phyloP scores from a whole-genome alignment of 1,140 invertebrate species.

The Dreissena rostriformis region DNA sequence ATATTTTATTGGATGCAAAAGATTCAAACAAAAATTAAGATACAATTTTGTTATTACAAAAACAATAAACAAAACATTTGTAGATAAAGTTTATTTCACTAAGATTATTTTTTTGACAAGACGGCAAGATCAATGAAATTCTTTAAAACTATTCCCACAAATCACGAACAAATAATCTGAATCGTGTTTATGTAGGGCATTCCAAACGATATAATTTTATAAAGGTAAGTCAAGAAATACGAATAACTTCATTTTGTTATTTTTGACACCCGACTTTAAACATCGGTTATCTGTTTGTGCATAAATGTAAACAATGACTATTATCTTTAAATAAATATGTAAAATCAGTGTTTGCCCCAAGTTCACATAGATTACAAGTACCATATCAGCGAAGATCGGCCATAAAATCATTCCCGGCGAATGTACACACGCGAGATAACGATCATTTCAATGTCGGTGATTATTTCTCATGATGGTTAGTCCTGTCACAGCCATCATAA shows the following conservation, averaged over 20 bases:
- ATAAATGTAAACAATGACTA: not conserved
- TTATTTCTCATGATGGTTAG: not conserved
- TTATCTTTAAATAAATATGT: conserved; percentile 13
- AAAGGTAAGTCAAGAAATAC: too few species aligned
- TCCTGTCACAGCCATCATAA: too few species aligned
- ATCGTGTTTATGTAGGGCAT: not conserved
- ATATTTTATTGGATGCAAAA: too few species aligned
- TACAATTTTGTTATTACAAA: too few species aligned
- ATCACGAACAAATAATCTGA: not conserved
- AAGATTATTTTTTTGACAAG: too few species aligned
- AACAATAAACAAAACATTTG: too few species aligned
- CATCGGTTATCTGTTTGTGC: not conserved
- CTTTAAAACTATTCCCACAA: too few species aligned
- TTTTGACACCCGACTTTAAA: not conserved
- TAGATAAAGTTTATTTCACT: too few species aligned
- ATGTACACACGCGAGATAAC: not conserved
- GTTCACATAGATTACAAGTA: conserved; percentile 1
- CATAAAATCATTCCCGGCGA: not conserved
- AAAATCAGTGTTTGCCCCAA: not conserved
- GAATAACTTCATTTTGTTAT: not conserved
- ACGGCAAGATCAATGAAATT: too few species aligned
- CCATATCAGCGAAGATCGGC: not conserved
- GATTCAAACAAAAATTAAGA: too few species aligned
- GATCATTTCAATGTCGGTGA: not conserved
- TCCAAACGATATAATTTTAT: too few species aligned